Percentiles rank a stretch among this genome's conserved stretches.
These are phyloP conservation scores for Punctoribates punctum DNA, from an alignment of 2,888 invertebrate genomes.

Conservation along the genomic window DNA sequence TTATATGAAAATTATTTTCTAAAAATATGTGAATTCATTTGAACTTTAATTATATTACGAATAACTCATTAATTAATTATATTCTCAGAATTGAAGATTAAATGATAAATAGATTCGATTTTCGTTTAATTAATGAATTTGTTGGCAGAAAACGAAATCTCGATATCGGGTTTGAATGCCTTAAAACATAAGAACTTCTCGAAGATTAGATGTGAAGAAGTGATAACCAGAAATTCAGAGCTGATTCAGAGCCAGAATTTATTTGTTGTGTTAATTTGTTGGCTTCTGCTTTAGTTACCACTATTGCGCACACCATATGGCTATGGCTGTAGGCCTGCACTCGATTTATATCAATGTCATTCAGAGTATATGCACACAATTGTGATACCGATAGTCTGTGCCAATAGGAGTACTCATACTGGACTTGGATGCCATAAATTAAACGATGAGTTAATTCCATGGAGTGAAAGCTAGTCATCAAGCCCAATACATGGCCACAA, in stretches of 20 bases:
- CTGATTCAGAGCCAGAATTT: neutral
- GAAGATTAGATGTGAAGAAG: neutral
- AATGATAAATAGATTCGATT: too few species aligned
- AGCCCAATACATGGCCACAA: slow-evolving; percentile 49
- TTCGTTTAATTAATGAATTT: too few species aligned
- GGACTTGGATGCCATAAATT: neutral
- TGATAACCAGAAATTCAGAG: neutral
- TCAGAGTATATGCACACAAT: neutral
- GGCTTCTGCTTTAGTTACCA: neutral
- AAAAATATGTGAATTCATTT: too few species aligned
- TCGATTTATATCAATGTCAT: slow-evolving; percentile 11
- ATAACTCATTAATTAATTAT: too few species aligned
- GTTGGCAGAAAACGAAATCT: too few species aligned
- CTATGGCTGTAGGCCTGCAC: neutral
- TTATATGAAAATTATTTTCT: too few species aligned
- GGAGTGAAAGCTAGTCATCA: slow-evolving; percentile 50
- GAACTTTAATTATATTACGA: too few species aligned
- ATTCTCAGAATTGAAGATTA: too few species aligned
- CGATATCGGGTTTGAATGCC: too few species aligned
- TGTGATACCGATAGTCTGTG: too few species aligned
- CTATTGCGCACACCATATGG: neutral
- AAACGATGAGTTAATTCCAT: slow-evolving; percentile 42
- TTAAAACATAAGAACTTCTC: neutral
- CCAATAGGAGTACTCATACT: neutral
- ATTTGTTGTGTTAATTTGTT: slow-evolving; percentile 23